phyloP scores from a whole-genome alignment of 2,113 vertebrate species.

The Oryzias melastigma region DNA sequence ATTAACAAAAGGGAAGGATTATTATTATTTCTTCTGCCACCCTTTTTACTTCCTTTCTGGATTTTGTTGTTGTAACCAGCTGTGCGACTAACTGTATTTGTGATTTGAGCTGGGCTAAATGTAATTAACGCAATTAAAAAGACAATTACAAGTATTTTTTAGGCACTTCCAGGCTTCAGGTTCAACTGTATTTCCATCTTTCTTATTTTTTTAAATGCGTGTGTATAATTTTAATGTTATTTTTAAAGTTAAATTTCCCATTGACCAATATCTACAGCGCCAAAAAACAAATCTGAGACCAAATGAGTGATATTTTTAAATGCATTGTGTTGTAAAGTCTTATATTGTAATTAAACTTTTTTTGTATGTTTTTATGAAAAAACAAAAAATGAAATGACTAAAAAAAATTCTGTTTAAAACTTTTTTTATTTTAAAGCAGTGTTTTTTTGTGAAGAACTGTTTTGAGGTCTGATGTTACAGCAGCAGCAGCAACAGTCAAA shows the following conservation, averaged over 20 bases:
- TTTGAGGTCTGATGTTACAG: constrained; percentile 32
- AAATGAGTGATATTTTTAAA: constrained; percentile 76
- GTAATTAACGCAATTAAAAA: not conserved
- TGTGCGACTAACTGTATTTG: too few relatives aligned
- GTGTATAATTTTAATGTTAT: constrained; percentile 19
- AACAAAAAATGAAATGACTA: constrained; percentile 47
- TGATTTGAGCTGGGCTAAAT: too few relatives aligned
- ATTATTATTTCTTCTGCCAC: not conserved
- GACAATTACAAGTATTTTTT: constrained; percentile 15
- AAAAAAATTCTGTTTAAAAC: constrained; percentile 16
- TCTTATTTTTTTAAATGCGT: constrained; percentile 20
- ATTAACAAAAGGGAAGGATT: constrained; percentile 2
- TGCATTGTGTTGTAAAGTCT: constrained; percentile 78
- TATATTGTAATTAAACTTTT: constrained; percentile 72
- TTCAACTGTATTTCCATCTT: constrained; percentile 9
- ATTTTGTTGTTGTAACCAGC: too few relatives aligned
- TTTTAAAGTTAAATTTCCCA: constrained; percentile 13
- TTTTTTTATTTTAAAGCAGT: constrained; percentile 61
- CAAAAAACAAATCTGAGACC: constrained; percentile 61
- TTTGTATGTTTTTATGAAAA: constrained; percentile 77
- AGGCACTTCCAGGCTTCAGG: constrained; percentile 52
- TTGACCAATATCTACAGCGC: constrained; percentile 52
- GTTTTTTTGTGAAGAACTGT: constrained; percentile 46
- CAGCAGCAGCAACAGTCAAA: constrained; percentile 24
- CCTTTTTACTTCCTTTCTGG: constrained; percentile 2